Conservation (phyloP, 2,888 invertebrate genomes). For the Agrochola litura region DNA sequence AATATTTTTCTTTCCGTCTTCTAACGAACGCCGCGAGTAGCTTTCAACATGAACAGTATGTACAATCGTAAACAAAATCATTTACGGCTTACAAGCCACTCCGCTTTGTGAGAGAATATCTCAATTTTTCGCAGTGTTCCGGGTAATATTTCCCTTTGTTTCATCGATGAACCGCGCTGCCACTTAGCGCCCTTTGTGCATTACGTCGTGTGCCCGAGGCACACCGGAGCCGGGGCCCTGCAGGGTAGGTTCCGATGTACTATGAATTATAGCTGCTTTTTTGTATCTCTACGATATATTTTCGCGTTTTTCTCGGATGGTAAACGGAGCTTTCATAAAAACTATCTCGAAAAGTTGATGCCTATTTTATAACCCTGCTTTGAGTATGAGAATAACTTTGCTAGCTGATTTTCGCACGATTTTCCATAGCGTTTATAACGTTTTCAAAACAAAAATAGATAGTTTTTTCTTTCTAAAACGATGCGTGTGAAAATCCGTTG, state of each 20-base stretch:
- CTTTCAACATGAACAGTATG: slow-evolving; percentile 48
- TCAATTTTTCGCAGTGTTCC: slow-evolving; percentile 69
- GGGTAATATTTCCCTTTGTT: slow-evolving; percentile 77
- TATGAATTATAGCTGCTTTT: slow-evolving; percentile 58
- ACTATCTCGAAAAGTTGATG: slow-evolving; percentile 22
- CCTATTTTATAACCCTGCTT: slow-evolving; percentile 16
- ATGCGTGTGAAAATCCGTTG: background rate
- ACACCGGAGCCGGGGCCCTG: slow-evolving; percentile 52
- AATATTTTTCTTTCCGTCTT: background rate
- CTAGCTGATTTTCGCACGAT: background rate
- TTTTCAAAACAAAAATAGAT: background rate
- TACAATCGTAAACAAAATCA: slow-evolving; percentile 67
- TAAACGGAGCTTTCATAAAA: slow-evolving; percentile 27
- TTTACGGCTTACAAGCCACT: slow-evolving; percentile 65
- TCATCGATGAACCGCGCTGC: slow-evolving; percentile 77
- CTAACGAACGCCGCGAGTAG: slow-evolving; percentile 51
- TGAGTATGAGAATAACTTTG: background rate
- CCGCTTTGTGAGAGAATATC: slow-evolving; percentile 64
- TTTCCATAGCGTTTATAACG: background rate
- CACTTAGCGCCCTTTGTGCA: slow-evolving; percentile 86
- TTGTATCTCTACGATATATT: slow-evolving; percentile 47
- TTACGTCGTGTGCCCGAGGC: slow-evolving; percentile 78
- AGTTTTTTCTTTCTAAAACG: background rate
- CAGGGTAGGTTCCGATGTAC: slow-evolving; percentile 33
- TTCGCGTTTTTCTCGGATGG: slow-evolving; percentile 30